Evolutionary conservation across 2,797 vertebrate genomes (phyloP).

Genomic region (Parambassis ranga): DNA sequence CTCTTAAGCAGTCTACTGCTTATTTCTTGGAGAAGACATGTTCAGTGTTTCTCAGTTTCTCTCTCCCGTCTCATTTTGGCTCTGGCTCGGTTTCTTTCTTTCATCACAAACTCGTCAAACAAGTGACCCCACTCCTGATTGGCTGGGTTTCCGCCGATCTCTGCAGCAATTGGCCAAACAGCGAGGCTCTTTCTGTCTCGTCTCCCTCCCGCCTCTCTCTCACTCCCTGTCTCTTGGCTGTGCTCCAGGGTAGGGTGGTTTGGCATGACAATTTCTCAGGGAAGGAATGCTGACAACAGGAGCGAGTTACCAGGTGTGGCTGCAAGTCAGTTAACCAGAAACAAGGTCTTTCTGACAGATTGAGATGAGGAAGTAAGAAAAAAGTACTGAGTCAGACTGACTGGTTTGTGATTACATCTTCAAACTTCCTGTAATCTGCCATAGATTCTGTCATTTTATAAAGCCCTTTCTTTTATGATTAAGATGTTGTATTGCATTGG

Average conservation of each 20-base stretch:
- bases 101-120: constrained; percentile 78
- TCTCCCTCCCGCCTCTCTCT: constrained; percentile 27
- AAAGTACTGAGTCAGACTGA: constrained; percentile 27
- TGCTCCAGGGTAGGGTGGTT: constrained; percentile 82
- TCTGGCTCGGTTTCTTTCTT: constrained; percentile 51
- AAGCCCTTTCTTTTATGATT: neutral
- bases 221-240: constrained; percentile 68
- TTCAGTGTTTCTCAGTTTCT: constrained; percentile 54
- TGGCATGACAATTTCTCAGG: constrained; percentile 82
- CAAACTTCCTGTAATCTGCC: neutral
- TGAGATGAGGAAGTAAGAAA: constrained; percentile 52
- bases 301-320: constrained; percentile 88
- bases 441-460: neutral
- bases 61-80: constrained; percentile 23
- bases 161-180: constrained; percentile 49
- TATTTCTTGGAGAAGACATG: constrained; percentile 32
- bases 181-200: constrained; percentile 21
- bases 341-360: constrained; percentile 75
- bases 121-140: constrained; percentile 68
- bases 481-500: neutral
- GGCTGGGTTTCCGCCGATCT: constrained; percentile 38
- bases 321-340: constrained; percentile 82
- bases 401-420: constrained; percentile 52
- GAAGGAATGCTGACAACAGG: constrained; percentile 84
- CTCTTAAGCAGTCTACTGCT: neutral